phyloP scores from a whole-genome alignment of 1,140 invertebrate species.

The Panulirus ornatus region DNA sequence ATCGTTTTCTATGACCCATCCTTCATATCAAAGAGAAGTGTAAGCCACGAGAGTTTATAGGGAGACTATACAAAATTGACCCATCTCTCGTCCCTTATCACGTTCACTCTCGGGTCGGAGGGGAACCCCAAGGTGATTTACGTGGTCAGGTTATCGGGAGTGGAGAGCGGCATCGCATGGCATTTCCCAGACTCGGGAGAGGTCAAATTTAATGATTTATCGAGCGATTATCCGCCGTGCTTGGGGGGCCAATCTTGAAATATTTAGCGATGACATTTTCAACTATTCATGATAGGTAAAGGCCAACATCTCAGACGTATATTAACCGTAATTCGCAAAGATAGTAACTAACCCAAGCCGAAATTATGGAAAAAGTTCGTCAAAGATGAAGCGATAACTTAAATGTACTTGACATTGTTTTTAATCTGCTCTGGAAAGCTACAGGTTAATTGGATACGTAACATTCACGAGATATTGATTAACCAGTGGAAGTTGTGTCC shows the following conservation, averaged over 20 bases:
- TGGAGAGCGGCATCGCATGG: neutral
- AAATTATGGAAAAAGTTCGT: too few relatives aligned
- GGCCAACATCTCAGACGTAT: neutral
- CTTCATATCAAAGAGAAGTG: neutral
- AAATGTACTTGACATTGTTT: too few relatives aligned
- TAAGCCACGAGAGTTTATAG: neutral
- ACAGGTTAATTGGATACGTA: too few relatives aligned
- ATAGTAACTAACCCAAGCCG: too few relatives aligned
- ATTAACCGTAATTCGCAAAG: neutral
- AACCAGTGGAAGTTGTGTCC: too few relatives aligned
- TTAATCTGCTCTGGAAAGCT: too few relatives aligned
- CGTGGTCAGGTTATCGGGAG: neutral
- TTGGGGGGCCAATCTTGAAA: neutral
- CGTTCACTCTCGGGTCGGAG: neutral
- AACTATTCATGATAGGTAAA: neutral
- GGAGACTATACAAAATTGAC: neutral
- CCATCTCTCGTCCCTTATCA: neutral
- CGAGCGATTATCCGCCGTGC: neutral
- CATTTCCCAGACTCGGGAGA: constrained; percentile 1
- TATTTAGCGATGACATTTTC: constrained; percentile 10
- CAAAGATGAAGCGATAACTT: too few relatives aligned
- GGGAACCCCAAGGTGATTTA: neutral
- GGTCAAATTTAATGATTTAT: constrained; percentile 15
- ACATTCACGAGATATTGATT: too few relatives aligned
- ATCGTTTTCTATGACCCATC: neutral